Conservation (phyloP, 2,888 invertebrate genomes). For the Gibbula magus region DNA sequence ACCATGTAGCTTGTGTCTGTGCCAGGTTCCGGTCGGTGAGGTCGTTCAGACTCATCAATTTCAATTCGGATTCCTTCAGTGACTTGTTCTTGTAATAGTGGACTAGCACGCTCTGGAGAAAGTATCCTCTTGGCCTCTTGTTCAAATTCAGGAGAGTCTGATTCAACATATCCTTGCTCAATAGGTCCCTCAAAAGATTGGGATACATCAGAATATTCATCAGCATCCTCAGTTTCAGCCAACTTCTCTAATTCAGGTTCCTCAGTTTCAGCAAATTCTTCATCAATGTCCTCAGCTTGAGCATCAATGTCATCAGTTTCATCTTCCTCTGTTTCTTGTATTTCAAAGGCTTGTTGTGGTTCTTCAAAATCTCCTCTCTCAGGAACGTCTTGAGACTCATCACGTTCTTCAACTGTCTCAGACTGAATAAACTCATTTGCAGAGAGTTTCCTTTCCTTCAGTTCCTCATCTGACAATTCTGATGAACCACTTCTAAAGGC, state of each 20-base stretch:
- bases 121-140: background rate
- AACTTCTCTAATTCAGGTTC: slow-evolving; percentile 15
- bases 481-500: slow-evolving; percentile 29
- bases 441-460: slow-evolving; percentile 26
- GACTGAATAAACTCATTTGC: slow-evolving; percentile 31
- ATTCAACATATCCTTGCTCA: slow-evolving; percentile 7
- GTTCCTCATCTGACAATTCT: slow-evolving; percentile 9
- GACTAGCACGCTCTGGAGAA: background rate
- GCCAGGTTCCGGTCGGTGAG: slow-evolving; percentile 18
- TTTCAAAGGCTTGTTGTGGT: slow-evolving; percentile 30
- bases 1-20: background rate
- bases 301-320: background rate
- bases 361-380: slow-evolving; percentile 18
- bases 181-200: slow-evolving; percentile 6
- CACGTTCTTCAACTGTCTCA: background rate
- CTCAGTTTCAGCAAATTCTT: slow-evolving; percentile 23
- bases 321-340: slow-evolving; percentile 27
- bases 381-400: background rate
- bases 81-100: background rate
- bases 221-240: slow-evolving; percentile 18
- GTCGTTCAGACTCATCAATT: background rate
- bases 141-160: slow-evolving; percentile 9
- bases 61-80: background rate
- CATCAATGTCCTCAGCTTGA: slow-evolving; percentile 9
- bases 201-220: background rate